Base-by-base conservation (phyloP, 2,888 invertebrate species). In the Zygaena filipendulae region DNA sequence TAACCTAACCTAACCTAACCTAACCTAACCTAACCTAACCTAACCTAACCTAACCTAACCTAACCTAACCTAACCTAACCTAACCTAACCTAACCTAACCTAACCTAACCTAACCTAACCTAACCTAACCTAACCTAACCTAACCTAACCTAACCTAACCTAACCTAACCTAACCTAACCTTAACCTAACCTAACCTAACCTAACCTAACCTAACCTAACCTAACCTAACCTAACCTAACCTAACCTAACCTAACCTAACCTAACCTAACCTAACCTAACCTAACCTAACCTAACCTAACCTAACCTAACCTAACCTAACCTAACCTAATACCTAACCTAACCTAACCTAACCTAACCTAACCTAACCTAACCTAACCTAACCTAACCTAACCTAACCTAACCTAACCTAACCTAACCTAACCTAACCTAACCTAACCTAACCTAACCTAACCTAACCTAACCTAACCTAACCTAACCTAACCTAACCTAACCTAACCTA, bases 91-190 rank as follows among this genome's bases (percentile, higher is more conserved):
- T 38, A 35, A 38, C 38, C 35, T 35, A 33, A 33, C 33, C 33
- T 33, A 33, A 33, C 29, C 33, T 33, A 33, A 33, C 33, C 33
- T 33, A 33, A 33, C 33, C 33, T 33, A 33, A 33, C 33, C 33
- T 33, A 38, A 35, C 38, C 33, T 35, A 38, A n/a, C n/a, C n/a
- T n/a, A n/a, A n/a, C n/a, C 34, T 37, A 37, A 38, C 36, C 40
- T 36, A 39, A 38, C 33, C 40, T 38, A 36, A 40, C 38, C 40
- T 38, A 36, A 38, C 36, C 42, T 35, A 38, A 42, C 36, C 38
- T 36, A 38, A 38, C 36, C 38, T 38, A 38, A 38, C 38, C 38
- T 21, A 21, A 21, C 21, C 9, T 9, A 21, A 21, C 21, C 21
- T 10, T 11, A 22, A 6, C 11, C 22, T 22, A 22, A 22, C 22